Evolutionary conservation across 2,888 invertebrate genomes (phyloP).

Genomic region (Scrobipalpa atriplicella): DNA sequence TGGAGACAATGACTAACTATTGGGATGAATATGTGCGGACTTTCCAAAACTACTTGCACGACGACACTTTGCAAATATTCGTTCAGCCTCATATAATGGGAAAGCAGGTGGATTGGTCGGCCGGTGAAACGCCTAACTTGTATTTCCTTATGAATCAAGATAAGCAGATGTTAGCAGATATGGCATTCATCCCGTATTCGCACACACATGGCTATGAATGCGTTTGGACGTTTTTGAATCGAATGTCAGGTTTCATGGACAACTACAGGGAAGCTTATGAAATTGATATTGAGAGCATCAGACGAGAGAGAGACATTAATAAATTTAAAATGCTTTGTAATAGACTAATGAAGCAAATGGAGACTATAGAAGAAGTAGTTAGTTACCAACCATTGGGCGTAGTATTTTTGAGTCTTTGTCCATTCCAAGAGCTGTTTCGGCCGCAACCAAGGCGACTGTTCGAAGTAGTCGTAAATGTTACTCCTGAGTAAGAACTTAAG

Average conservation of each 20-base stretch:
- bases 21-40: conserved; percentile 87
- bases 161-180: conserved; percentile 77
- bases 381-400: conserved; percentile 88
- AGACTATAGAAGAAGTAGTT: conserved; percentile 85
- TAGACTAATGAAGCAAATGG: conserved; percentile 87
- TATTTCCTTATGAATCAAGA: conserved; percentile 88
- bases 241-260: conserved; percentile 85
- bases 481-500: conserved; percentile 84
- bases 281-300: conserved; percentile 84
- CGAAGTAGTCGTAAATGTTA: conserved; percentile 83
- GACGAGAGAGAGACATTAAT: conserved; percentile 84
- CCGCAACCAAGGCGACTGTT: conserved; percentile 88
- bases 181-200: conserved; percentile 80
- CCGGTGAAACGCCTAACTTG: conserved; percentile 88
- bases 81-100: conserved; percentile 93
- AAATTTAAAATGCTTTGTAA: conserved; percentile 86
- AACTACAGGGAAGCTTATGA: conserved; percentile 88
- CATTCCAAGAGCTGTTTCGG: conserved; percentile 87
- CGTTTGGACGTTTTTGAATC: conserved; percentile 84
- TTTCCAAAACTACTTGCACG: conserved; percentile 88
- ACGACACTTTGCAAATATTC: conserved; percentile 87
- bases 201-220: conserved; percentile 84
- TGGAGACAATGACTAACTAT: conserved; percentile 83
- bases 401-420: conserved; percentile 85
- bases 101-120: conserved; percentile 89